phyloP scores from a whole-genome alignment of 1,140 invertebrate genomes.

The Eriosoma lanigerum region DNA sequence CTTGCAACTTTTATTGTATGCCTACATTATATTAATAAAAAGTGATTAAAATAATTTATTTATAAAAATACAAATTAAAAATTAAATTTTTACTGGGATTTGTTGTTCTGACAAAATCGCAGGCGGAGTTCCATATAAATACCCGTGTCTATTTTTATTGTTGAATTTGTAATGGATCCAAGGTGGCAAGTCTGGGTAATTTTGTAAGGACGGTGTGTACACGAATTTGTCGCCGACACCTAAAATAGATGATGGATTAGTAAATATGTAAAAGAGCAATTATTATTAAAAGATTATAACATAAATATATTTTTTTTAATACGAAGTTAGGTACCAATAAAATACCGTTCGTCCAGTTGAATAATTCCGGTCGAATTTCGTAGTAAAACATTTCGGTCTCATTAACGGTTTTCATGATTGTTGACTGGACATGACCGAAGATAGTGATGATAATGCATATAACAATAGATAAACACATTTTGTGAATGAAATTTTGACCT shows the following conservation, averaged over 20 bases:
- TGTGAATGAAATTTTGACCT: no score
- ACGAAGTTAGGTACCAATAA: background rate
- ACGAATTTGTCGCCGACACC: background rate
- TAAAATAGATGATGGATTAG: background rate
- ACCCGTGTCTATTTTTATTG: slow-evolving; percentile 22
- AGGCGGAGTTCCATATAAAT: slow-evolving; percentile 48
- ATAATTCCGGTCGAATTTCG: slow-evolving; percentile 31
- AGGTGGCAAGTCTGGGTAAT: slow-evolving; percentile 47
- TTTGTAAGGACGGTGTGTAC: slow-evolving; percentile 41
- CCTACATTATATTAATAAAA: no score
- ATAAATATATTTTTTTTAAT: no score
- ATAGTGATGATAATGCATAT: background rate
- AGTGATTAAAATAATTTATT: no score
- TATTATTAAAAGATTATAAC: no score
- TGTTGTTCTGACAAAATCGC: background rate
- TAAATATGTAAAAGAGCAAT: background rate
- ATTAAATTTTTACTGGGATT: slow-evolving; percentile 36
- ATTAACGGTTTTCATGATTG: background rate
- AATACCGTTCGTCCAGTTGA: slow-evolving; percentile 47
- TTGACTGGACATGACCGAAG: background rate
- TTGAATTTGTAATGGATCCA: slow-evolving; percentile 50
- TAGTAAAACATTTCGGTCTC: slow-evolving; percentile 44
- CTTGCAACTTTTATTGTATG: no score
- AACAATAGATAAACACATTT: no score
- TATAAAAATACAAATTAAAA: no score